Conservation (phyloP, 2,797 vertebrate species). For the Amphiprion clarkii region DNA sequence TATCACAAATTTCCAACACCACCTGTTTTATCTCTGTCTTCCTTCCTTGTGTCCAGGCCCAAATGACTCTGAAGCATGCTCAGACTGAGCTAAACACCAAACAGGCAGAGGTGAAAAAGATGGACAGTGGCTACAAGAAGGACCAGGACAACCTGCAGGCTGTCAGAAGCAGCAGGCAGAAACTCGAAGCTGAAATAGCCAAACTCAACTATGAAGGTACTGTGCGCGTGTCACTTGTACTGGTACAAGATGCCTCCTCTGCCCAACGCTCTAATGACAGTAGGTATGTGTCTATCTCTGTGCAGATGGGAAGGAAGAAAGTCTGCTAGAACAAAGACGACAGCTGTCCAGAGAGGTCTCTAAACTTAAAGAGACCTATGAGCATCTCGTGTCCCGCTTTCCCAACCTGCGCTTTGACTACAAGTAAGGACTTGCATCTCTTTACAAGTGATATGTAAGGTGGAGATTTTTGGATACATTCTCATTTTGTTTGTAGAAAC, state of each 20-base stretch:
- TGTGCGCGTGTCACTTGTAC: background rate
- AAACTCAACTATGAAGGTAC: conserved; percentile 93
- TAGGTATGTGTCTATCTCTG: background rate
- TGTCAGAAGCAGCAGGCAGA: conserved; percentile 84
- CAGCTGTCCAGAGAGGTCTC: conserved; percentile 83
- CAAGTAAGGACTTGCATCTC: conserved; percentile 83
- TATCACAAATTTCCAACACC: background rate
- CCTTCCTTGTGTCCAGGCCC: conserved; percentile 82
- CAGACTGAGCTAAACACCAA: conserved; percentile 93
- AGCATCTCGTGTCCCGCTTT: conserved; percentile 88
- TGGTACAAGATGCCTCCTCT: background rate
- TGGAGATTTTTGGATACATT: background rate
- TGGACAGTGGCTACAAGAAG: conserved; percentile 93
- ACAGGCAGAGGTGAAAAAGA: conserved; percentile 92
- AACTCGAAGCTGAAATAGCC: conserved; percentile 87
- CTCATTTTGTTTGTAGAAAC: no score
- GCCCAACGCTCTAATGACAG: background rate
- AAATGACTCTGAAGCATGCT: conserved; percentile 94
- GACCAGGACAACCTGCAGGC: conserved; percentile 88
- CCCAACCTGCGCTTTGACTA: conserved; percentile 94
- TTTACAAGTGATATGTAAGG: background rate
- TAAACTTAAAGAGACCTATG: conserved; percentile 87
- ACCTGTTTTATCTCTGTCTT: background rate
- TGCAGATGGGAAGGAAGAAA: conserved; percentile 90
- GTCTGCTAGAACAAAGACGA: conserved; percentile 86